Conservation (phyloP, 2,888 invertebrate species). For the Clunio marinus region DNA sequence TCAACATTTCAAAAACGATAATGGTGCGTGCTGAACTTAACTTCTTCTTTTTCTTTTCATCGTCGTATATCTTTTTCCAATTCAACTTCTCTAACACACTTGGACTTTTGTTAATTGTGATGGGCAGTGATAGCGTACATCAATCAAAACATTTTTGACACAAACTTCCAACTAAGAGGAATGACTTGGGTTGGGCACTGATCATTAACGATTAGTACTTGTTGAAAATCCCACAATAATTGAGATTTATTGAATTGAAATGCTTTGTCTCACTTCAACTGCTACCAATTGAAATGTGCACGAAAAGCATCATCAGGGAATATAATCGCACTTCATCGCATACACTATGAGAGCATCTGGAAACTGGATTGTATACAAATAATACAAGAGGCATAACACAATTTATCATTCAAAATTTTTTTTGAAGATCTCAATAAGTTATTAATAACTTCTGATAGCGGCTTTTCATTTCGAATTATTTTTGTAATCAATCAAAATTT, state of each 20-base stretch:
- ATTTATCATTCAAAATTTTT: neutral
- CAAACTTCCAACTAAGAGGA: no score
- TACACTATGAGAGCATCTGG: slow-evolving; percentile 9
- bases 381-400: no score
- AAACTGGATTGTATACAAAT: no score
- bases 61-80: no score
- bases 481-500: slow-evolving; percentile 37
- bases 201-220: slow-evolving; percentile 35
- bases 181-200: slow-evolving; percentile 7
- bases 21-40: slow-evolving; percentile 18
- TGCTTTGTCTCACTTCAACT: neutral
- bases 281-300: slow-evolving; percentile 20
- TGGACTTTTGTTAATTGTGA: neutral
- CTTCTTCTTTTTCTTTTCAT: slow-evolving; percentile 20
- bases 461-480: slow-evolving; percentile 10
- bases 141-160: slow-evolving; percentile 13
- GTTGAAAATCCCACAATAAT: slow-evolving; percentile 32
- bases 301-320: neutral
- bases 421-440: slow-evolving; percentile 15
- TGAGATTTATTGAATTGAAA: slow-evolving; percentile 35
- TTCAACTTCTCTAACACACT: neutral
- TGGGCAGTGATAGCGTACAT: slow-evolving; percentile 11
- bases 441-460: slow-evolving; percentile 6
- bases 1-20: neutral
- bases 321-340: no score